These are phyloP conservation scores for Cataglyphis livida DNA, from an alignment of 2,888 invertebrate species.

Conservation along the genomic window DNA sequence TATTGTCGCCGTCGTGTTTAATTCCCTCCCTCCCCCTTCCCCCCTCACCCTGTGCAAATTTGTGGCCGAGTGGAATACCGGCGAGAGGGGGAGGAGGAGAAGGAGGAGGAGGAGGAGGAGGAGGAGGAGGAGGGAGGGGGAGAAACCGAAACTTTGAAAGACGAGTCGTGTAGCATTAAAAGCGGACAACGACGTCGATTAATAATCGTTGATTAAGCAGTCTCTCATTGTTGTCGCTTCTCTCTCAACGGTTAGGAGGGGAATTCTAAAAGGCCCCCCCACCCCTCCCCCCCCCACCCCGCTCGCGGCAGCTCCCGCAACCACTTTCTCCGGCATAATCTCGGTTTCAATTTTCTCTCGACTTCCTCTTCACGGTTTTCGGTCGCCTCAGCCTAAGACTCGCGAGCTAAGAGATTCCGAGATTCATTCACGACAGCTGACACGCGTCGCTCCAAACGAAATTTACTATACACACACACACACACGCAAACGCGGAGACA, in stretches of 20 bases:
- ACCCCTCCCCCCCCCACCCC: too few relatives aligned
- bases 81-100: not conserved
- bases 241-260: too few relatives aligned
- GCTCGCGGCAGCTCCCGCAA: not conserved
- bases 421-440: slow-evolving; percentile 32
- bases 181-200: not conserved
- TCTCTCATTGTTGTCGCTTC: not conserved
- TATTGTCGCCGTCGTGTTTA: not conserved
- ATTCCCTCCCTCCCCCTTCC: not conserved
- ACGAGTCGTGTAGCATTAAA: not conserved
- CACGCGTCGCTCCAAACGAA: slow-evolving; percentile 27
- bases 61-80: not conserved
- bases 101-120: too few relatives aligned
- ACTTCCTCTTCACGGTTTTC: not conserved
- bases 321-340: not conserved
- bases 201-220: not conserved
- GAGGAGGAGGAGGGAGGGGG: too few relatives aligned
- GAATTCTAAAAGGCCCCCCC: not conserved
- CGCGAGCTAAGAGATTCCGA: not conserved
- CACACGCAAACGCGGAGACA: slow-evolving; percentile 49
- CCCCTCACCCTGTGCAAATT: not conserved
- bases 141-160: too few relatives aligned
- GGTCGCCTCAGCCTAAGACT: not conserved
- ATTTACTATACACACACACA: slow-evolving; percentile 18
- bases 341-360: not conserved